These are phyloP conservation scores for Metallyticus violacea DNA, from an alignment of 2,888 invertebrate species.

Conservation along the genomic window DNA sequence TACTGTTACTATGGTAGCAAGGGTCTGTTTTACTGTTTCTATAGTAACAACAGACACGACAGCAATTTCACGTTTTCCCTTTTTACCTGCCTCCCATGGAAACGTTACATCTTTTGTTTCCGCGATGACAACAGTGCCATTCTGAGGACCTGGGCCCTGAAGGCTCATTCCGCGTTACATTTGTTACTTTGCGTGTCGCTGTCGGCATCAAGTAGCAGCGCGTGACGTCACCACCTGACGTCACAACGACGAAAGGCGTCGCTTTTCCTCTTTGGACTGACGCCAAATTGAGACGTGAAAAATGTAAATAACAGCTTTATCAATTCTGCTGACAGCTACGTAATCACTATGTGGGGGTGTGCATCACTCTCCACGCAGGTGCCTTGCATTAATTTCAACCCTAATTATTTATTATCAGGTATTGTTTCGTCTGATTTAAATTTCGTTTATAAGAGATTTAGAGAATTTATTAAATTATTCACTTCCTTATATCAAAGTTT, in stretches of 20 bases:
- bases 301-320: not conserved
- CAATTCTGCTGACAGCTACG: not conserved
- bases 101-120: not conserved
- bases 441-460: too few relatives aligned
- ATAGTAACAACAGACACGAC: not conserved
- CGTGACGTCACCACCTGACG: not conserved
- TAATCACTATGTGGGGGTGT: too few relatives aligned
- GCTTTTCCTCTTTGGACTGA: not conserved
- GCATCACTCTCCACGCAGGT: not conserved
- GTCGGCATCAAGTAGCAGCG: not conserved
- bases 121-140: not conserved
- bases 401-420: too few relatives aligned
- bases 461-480: too few relatives aligned
- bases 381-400: too few relatives aligned
- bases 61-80: not conserved
- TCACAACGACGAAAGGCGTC: not conserved
- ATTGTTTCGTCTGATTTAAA: too few relatives aligned
- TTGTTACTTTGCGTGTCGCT: not conserved
- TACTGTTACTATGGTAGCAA: too few relatives aligned
- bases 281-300: not conserved
- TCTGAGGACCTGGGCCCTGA: not conserved
- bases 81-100: not conserved
- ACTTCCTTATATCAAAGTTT: too few relatives aligned
- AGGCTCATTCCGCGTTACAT: not conserved
- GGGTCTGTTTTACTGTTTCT: not conserved